A percentile compares a stretch with the other conserved stretches of the same genome.
Evolutionary conservation across 1,140 invertebrate species (phyloP).

Genomic region (Geopemphigus sp.): DNA sequence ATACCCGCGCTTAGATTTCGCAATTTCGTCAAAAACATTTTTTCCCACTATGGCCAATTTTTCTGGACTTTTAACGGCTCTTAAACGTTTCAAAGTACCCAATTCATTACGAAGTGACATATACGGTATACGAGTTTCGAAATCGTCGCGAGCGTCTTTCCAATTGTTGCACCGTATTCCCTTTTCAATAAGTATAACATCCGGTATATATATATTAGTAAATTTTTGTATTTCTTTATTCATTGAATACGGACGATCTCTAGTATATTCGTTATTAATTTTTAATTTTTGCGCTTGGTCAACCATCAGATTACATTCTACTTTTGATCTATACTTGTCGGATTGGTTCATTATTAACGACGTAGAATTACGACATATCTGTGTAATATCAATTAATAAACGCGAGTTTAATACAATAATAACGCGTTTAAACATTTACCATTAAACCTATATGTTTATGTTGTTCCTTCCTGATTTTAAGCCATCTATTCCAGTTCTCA

Average conservation of each 20-base stretch:
- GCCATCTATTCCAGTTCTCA: constrained; percentile 39
- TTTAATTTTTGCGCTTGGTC: constrained; percentile 14
- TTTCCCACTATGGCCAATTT: constrained; percentile 14
- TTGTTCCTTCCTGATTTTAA: constrained; percentile 41
- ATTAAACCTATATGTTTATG: constrained; percentile 30
- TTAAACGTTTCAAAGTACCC: not conserved
- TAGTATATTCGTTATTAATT: not conserved
- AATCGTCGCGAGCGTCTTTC: not conserved
- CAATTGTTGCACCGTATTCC: not conserved
- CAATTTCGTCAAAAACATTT: not conserved
- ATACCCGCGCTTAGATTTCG: not conserved
- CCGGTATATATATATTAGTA: constrained; percentile 5
- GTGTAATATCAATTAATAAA: not conserved
- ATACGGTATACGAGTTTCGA: not conserved
- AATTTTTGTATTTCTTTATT: not conserved
- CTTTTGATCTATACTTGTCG: constrained; percentile 35
- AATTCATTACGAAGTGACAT: not conserved
- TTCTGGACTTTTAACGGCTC: not conserved
- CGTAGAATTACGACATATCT: constrained; percentile 26
- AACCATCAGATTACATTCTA: constrained; percentile 22
- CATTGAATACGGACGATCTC: not conserved
- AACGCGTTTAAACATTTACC: not conserved
- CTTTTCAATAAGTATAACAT: not conserved
- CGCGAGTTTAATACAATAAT: not conserved
- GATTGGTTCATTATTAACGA: constrained; percentile 18